These are phyloP conservation scores for Hirundo rustica DNA, from an alignment of 2,797 vertebrate species.

Conservation along the genomic window DNA sequence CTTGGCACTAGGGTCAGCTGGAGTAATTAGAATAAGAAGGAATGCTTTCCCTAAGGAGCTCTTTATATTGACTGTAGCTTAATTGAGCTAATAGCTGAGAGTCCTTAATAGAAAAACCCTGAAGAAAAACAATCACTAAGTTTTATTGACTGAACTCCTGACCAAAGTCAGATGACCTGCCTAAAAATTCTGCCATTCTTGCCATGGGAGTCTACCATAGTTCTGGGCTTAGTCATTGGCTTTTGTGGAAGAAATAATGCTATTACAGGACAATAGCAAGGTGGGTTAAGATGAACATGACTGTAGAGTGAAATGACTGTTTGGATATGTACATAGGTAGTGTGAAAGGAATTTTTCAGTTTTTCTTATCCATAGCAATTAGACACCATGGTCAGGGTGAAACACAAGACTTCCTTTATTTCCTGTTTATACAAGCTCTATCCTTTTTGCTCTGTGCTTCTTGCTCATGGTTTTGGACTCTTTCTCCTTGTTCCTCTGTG, in stretches of 20 bases:
- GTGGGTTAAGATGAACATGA: not conserved
- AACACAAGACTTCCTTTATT: slow-evolving; percentile 48
- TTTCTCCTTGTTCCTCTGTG: not conserved
- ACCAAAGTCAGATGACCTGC: not conserved
- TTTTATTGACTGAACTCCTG: not conserved
- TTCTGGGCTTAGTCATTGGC: not conserved
- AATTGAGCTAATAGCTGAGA: not conserved
- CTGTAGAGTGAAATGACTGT: not conserved
- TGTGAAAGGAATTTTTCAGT: not conserved
- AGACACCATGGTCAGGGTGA: not conserved
- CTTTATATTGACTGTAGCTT: not conserved
- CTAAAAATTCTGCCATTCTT: not conserved
- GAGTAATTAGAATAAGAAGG: not conserved
- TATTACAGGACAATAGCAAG: not conserved
- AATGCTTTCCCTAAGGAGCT: not conserved
- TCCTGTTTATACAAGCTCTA: slow-evolving; percentile 26
- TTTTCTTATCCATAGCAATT: slow-evolving; percentile 12
- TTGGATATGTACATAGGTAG: not conserved
- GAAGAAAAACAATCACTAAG: not conserved
- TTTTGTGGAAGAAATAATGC: not conserved
- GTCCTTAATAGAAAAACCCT: not conserved
- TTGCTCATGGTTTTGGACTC: not conserved
- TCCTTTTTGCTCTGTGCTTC: not conserved
- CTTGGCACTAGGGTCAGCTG: not conserved
- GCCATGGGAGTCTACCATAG: not conserved